These are phyloP conservation scores for Pteropus rufus DNA, from an alignment of 2,797 vertebrate species.

Conservation along the genomic window DNA sequence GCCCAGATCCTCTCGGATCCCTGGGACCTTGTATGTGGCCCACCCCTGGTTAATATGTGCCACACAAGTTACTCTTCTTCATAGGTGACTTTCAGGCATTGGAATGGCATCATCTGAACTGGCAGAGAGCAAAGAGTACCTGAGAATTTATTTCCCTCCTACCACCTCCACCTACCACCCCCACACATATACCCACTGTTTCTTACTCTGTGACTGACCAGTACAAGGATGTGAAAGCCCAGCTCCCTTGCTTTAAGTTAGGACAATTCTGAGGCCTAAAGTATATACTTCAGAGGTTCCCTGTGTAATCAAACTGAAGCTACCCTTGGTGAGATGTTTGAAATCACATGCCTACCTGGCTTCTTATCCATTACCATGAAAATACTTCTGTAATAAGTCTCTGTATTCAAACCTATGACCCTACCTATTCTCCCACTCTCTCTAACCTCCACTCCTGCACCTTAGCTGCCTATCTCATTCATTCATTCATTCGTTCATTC, in stretches of 20 bases:
- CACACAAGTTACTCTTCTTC: not conserved
- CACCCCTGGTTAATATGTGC: not conserved
- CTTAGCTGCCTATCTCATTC: not conserved
- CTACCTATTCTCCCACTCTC: not conserved
- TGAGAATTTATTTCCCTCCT: not conserved
- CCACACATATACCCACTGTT: not conserved
- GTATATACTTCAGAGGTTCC: not conserved
- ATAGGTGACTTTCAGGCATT: not conserved
- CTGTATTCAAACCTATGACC: not conserved
- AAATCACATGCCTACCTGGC: not conserved
- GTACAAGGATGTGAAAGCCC: not conserved
- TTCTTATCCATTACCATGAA: not conserved
- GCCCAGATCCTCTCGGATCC: not conserved
- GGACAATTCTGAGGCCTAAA: not conserved
- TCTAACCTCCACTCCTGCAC: not conserved
- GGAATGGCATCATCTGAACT: not conserved
- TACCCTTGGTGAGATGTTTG: not conserved
- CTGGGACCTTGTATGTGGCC: not conserved
- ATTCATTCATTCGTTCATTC: not conserved
- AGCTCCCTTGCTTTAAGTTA: not conserved
- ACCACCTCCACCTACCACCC: not conserved
- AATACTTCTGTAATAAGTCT: not conserved
- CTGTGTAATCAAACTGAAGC: not conserved
- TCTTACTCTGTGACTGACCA: rapidly evolving
- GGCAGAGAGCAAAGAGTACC: not conserved